Percentiles rank a stretch among this genome's conserved stretches.
phyloP scores from a whole-genome alignment of 2,113 vertebrate species.

The Poeciliopsis retropinna region DNA sequence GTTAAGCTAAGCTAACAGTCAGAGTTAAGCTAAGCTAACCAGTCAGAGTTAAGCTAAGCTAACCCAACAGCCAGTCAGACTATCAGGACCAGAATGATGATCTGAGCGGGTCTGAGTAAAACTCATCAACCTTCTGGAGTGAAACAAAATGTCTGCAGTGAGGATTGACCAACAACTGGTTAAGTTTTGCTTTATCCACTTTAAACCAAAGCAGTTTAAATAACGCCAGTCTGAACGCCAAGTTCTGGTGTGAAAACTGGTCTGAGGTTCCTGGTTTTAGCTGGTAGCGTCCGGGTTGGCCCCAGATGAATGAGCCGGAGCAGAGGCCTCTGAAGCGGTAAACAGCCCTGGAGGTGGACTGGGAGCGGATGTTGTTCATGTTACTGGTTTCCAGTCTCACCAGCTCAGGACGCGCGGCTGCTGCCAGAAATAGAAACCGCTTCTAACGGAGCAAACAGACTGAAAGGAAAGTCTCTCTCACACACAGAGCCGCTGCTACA shows the following conservation, averaged over 20 bases:
- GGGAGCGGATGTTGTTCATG: constrained; percentile 60
- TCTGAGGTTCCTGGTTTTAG: too few relatives aligned
- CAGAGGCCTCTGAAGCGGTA: constrained; percentile 3
- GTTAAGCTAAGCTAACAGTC: too few relatives aligned
- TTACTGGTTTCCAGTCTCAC: constrained; percentile 51
- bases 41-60: too few relatives aligned
- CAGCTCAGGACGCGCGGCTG: constrained; percentile 41
- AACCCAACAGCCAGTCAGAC: not conserved
- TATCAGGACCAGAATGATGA: not conserved
- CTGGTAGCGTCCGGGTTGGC: not conserved
- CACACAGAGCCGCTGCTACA: constrained; percentile 10
- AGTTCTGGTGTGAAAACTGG: too few relatives aligned
- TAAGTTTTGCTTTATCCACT: not conserved
- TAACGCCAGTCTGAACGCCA: not conserved
- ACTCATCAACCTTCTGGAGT: not conserved
- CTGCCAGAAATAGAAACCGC: constrained; percentile 37
- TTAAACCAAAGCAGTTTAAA: not conserved
- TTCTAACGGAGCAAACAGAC: not conserved
- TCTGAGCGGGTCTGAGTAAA: not conserved
- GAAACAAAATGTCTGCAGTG: not conserved
- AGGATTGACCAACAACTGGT: not conserved
- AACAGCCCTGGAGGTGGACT: constrained; percentile 1
- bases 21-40: too few relatives aligned
- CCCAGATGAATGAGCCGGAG: not conserved
- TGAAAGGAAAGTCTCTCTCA: not conserved